Conservation (phyloP, 2,797 vertebrate species). For the Hydrophis major region DNA sequence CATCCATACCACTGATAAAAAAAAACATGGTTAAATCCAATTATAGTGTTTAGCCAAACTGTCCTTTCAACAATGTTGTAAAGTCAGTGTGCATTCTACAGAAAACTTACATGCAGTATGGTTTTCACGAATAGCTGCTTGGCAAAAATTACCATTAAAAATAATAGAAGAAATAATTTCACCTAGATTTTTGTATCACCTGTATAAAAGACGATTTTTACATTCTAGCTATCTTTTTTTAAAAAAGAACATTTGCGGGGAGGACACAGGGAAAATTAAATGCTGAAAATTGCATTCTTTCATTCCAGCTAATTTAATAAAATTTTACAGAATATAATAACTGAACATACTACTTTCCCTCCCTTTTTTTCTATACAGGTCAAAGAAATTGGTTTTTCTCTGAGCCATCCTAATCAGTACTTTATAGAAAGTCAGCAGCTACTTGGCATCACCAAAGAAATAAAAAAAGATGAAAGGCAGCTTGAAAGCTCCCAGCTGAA, state of each 20-base stretch:
- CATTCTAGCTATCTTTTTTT: neutral
- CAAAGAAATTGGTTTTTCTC: conserved; percentile 87
- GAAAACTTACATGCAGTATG: neutral
- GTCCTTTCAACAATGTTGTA: neutral
- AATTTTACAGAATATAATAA: neutral
- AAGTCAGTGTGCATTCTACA: neutral
- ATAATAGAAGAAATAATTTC: neutral
- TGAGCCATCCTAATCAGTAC: conserved; percentile 98
- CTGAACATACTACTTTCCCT: neutral
- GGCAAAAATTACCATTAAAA: neutral
- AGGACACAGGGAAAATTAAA: neutral
- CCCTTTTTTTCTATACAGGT: conserved; percentile 70
- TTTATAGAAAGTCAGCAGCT: conserved; percentile 90
- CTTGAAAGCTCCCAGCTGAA: conserved; percentile 60
- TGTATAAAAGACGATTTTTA: neutral
- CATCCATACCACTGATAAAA: neutral
- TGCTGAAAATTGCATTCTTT: neutral
- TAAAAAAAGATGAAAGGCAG: conserved; percentile 75
- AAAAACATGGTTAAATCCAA: neutral
- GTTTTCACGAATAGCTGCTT: neutral
- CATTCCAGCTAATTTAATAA: neutral
- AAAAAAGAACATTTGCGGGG: neutral
- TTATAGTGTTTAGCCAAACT: neutral
- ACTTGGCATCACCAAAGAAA: conserved; percentile 79
- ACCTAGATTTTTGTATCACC: neutral